phyloP scores from a whole-genome alignment of 2,888 invertebrate species.

The Tenodera sinensis region DNA sequence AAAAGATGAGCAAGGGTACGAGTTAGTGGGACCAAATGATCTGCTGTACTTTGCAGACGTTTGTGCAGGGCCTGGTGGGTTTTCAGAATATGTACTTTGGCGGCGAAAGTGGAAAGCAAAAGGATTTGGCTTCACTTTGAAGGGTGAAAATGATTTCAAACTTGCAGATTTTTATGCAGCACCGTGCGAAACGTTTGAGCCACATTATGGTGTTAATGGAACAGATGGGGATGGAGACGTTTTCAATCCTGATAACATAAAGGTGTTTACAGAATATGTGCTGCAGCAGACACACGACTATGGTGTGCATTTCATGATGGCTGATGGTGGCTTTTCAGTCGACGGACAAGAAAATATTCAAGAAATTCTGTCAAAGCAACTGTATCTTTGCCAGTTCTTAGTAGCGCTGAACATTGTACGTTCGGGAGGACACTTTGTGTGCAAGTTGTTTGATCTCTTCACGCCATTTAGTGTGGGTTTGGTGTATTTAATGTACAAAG shows the following conservation, averaged over 20 bases:
- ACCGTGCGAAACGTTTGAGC: slow-evolving; percentile 83
- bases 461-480: slow-evolving; percentile 91
- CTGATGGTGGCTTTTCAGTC: too few relatives aligned
- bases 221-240: slow-evolving; percentile 71
- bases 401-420: too few relatives aligned
- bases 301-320: slow-evolving; percentile 96
- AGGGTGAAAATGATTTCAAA: slow-evolving; percentile 76
- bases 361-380: too few relatives aligned
- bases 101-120: slow-evolving; percentile 80
- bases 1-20: slow-evolving; percentile 51
- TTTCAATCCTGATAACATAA: slow-evolving; percentile 80
- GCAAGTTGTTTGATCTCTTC: slow-evolving; percentile 93
- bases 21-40: slow-evolving; percentile 43
- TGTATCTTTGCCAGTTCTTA: too few relatives aligned
- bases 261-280: slow-evolving; percentile 71
- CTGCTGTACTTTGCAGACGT: slow-evolving; percentile 90
- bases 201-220: slow-evolving; percentile 70
- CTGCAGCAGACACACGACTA: slow-evolving; percentile 64
- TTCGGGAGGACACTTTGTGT: slow-evolving; percentile 91
- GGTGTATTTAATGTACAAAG: slow-evolving; percentile 88
- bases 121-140: slow-evolving; percentile 94
- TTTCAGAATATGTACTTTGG: slow-evolving; percentile 93
- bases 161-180: slow-evolving; percentile 83
- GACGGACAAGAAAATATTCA: too few relatives aligned
- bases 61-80: slow-evolving; percentile 97